These are phyloP conservation scores for Eumacrocentrus americanus DNA, from an alignment of 2,888 invertebrate species.

Conservation along the genomic window DNA sequence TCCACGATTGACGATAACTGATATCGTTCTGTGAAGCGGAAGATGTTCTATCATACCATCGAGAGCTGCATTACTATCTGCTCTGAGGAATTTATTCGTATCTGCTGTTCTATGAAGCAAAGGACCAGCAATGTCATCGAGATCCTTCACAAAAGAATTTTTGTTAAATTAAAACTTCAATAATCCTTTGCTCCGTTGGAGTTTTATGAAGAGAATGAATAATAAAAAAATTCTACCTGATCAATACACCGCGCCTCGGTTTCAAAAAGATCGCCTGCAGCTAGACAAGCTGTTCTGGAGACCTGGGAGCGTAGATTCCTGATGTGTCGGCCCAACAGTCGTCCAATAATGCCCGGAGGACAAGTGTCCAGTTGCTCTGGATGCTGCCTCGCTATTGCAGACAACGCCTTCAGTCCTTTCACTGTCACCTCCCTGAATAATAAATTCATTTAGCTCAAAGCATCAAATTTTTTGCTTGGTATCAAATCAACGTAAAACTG, in stretches of 20 bases:
- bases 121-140: slow-evolving; percentile 83
- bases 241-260: slow-evolving; percentile 62
- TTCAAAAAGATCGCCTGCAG: slow-evolving; percentile 80
- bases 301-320: slow-evolving; percentile 93
- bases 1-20: slow-evolving; percentile 73
- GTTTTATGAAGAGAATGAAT: not conserved
- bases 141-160: slow-evolving; percentile 68
- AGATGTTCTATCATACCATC: slow-evolving; percentile 82
- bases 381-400: slow-evolving; percentile 72
- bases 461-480: slow-evolving; percentile 11
- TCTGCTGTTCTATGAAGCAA: slow-evolving; percentile 90
- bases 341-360: slow-evolving; percentile 71
- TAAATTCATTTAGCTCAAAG: slow-evolving; percentile 13
- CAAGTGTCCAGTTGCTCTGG: slow-evolving; percentile 69
- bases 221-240: slow-evolving; percentile 44
- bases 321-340: slow-evolving; percentile 77
- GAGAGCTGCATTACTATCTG: slow-evolving; percentile 84
- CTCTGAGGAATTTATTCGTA: slow-evolving; percentile 89
- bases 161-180: not conserved
- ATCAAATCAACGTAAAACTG: too few relatives aligned
- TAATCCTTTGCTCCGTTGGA: not conserved
- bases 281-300: slow-evolving; percentile 84
- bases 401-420: slow-evolving; percentile 73
- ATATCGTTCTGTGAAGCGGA: slow-evolving; percentile 71
- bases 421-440: slow-evolving; percentile 73